Evolutionary conservation across 2,888 invertebrate species (phyloP).

Genomic region (Prenolepis imparis): DNA sequence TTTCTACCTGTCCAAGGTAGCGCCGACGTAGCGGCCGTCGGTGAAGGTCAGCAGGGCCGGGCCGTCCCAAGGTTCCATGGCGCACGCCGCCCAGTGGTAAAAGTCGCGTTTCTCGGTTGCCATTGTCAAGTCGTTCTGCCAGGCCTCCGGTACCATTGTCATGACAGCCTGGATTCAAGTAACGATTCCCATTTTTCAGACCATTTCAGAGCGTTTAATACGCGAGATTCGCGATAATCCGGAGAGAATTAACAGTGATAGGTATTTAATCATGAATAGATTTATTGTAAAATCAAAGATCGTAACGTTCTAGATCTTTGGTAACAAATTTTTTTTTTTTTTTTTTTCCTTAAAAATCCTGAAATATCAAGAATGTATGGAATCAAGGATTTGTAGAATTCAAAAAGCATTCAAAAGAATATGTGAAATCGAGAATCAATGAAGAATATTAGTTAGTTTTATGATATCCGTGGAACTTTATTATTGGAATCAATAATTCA

Average conservation of each 20-base stretch:
- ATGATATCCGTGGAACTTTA: background rate
- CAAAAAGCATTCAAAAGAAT: too few relatives aligned
- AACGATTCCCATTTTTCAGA: too few relatives aligned
- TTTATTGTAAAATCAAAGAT: background rate
- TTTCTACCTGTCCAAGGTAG: constrained; percentile 90
- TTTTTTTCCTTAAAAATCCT: background rate
- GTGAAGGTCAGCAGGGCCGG: constrained; percentile 98
- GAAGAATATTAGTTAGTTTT: background rate
- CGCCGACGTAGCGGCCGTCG: constrained; percentile 98
- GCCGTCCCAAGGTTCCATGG: constrained; percentile 99
- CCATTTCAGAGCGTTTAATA: constrained; percentile 3
- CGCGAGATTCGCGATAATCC: background rate
- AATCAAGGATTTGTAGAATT: background rate
- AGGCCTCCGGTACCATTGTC: constrained; percentile 99
- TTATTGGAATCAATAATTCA: background rate
- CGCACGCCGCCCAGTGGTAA: constrained; percentile 98
- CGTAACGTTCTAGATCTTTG: background rate
- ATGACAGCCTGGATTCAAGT: constrained; percentile 92
- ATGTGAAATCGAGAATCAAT: background rate
- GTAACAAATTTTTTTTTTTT: background rate
- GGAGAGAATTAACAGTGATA: background rate
- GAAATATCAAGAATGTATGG: background rate
- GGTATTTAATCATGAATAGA: background rate
- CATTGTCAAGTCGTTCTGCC: constrained; percentile 99
- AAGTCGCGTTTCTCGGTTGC: constrained; percentile 96